Conservation (phyloP, 2,113 vertebrate genomes). For the Scophthalmus maximus region DNA sequence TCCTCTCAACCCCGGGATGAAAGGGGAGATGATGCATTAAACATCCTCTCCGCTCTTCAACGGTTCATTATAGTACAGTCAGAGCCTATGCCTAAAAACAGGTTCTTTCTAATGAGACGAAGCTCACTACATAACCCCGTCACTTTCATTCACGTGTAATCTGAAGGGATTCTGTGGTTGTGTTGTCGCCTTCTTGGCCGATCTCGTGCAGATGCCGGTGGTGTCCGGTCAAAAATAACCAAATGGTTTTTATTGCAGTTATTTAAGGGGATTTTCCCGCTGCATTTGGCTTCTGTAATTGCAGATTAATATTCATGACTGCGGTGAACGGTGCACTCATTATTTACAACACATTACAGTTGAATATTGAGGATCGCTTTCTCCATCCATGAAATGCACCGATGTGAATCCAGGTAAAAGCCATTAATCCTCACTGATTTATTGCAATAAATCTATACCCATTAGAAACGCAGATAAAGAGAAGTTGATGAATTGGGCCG, state of each 20-base stretch:
- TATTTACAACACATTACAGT: conserved; percentile 51
- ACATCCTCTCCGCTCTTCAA: conserved; percentile 64
- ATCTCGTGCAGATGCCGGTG: background rate
- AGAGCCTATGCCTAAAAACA: conserved; percentile 61
- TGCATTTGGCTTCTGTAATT: conserved; percentile 25
- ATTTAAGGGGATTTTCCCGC: background rate
- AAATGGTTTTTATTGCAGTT: conserved; percentile 15
- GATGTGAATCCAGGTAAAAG: conserved; percentile 46
- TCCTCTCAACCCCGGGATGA: conserved; percentile 65
- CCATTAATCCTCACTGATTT: conserved; percentile 18
- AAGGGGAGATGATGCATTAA: conserved; percentile 71
- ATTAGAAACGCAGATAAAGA: conserved; percentile 26
- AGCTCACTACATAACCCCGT: conserved; percentile 27
- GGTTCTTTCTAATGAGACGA: conserved; percentile 54
- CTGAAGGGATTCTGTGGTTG: background rate
- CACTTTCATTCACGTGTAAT: conserved; percentile 29
- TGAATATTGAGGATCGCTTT: conserved; percentile 7
- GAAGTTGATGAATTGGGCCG: too few relatives aligned
- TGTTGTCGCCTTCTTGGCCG: background rate
- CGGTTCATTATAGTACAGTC: conserved; percentile 65
- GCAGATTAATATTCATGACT: conserved; percentile 46
- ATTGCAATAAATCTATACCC: conserved; percentile 16
- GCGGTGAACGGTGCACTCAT: conserved; percentile 27
- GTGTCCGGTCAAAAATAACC: conserved; percentile 5
- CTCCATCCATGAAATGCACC: conserved; percentile 14